Percentiles rank a stretch among this genome's conserved stretches.
phyloP scores from a whole-genome alignment of 2,888 invertebrate species.

The Elgonia sp. region DNA sequence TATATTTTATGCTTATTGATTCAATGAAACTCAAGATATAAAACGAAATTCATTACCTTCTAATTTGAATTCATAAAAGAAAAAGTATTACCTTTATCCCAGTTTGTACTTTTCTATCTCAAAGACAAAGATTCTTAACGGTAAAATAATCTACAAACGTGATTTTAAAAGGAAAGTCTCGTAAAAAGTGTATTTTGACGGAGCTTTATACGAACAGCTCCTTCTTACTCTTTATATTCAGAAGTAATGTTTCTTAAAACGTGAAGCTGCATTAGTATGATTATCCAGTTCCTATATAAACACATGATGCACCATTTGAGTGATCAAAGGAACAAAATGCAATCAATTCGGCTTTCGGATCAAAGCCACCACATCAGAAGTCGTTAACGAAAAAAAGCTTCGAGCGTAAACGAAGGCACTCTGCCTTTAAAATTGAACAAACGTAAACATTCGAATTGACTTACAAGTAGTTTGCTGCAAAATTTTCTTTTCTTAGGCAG shows the following conservation, averaged over 20 bases:
- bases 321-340: slow-evolving; percentile 69
- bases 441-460: slow-evolving; percentile 35
- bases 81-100: no score
- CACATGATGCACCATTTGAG: slow-evolving; percentile 56
- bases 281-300: slow-evolving; percentile 37
- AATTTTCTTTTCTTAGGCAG: slow-evolving; percentile 14
- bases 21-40: no score
- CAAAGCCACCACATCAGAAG: slow-evolving; percentile 67
- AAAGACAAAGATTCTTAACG: no score
- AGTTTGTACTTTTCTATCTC: no score
- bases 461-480: slow-evolving; percentile 8
- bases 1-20: no score
- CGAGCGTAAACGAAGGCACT: slow-evolving; percentile 34
- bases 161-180: background rate
- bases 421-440: slow-evolving; percentile 45
- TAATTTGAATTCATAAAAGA: no score
- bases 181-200: slow-evolving; percentile 2
- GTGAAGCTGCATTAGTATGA: slow-evolving; percentile 11
- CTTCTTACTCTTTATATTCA: slow-evolving; percentile 2
- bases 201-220: background rate
- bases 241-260: slow-evolving; percentile 23
- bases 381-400: slow-evolving; percentile 22
- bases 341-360: slow-evolving; percentile 52
- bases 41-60: no score
- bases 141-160: no score